A percentile compares a stretch with the other conserved stretches of the same genome.
Evolutionary conservation across 2,888 invertebrate species (phyloP).

Genomic region (Oligia fasciuncula): DNA sequence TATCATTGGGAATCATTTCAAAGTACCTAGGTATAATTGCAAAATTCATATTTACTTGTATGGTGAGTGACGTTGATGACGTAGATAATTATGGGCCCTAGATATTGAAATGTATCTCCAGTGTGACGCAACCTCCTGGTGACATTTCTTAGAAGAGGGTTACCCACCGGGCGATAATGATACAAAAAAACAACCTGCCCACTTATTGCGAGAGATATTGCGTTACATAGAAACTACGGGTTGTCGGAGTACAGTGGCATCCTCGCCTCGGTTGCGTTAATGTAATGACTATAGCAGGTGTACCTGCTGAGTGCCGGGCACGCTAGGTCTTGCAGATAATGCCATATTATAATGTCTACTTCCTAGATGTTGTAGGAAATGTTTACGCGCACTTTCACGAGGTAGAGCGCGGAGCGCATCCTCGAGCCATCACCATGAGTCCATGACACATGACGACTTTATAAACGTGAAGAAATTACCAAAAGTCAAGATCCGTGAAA

Average conservation of each 20-base stretch:
- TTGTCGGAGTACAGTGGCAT: constrained; percentile 68
- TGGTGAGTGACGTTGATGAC: constrained; percentile 1
- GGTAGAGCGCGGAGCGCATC: constrained; percentile 62
- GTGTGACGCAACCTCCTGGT: constrained; percentile 34
- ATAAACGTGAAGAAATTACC: constrained; percentile 43
- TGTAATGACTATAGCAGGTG: constrained; percentile 75
- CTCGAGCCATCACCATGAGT: constrained; percentile 46
- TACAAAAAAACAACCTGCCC: constrained; percentile 40
- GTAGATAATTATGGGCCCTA: constrained; percentile 1
- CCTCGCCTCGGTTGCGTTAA: constrained; percentile 74
- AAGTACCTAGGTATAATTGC: background rate
- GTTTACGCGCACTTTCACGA: constrained; percentile 77
- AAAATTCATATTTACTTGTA: constrained; percentile 5
- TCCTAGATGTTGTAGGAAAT: constrained; percentile 79
- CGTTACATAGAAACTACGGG: constrained; percentile 61
- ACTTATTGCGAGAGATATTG: constrained; percentile 57
- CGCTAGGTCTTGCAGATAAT: constrained; percentile 75
- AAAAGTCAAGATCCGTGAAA: constrained; percentile 48
- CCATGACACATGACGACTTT: constrained; percentile 47
- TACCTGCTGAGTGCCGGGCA: constrained; percentile 55
- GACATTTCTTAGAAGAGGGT: constrained; percentile 35
- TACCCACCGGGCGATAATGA: constrained; percentile 35
- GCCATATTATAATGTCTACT: constrained; percentile 67
- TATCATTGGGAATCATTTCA: background rate
- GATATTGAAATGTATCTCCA: constrained; percentile 5